Evolutionary conservation across 1,140 invertebrate species (phyloP).

Genomic region (Pseudachorutes palmiensis): DNA sequence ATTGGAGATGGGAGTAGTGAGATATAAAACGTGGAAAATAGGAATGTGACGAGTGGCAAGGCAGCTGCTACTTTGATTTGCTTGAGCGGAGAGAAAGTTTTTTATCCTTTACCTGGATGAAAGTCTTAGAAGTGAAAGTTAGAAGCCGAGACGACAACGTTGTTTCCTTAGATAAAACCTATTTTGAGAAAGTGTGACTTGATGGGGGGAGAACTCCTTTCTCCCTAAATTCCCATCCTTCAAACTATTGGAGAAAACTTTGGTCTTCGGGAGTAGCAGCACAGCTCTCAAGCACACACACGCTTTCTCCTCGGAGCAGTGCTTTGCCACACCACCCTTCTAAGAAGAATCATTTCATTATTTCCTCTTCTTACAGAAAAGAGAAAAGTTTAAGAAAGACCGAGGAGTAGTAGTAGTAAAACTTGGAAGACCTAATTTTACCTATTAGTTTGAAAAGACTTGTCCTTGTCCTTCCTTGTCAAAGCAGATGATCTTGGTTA

Average conservation of each 20-base stretch:
- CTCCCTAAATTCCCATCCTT: background rate
- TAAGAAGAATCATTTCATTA: too few relatives aligned
- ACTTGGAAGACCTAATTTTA: too few relatives aligned
- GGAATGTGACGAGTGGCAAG: background rate
- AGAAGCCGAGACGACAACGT: background rate
- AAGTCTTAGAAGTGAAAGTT: slow-evolving; percentile 8
- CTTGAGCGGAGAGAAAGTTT: background rate
- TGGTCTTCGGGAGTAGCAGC: too few relatives aligned
- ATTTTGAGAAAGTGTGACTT: slow-evolving; percentile 8
- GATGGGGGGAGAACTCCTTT: background rate
- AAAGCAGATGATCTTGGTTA: too few relatives aligned
- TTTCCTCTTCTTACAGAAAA: too few relatives aligned
- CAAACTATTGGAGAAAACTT: background rate
- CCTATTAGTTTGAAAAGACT: too few relatives aligned
- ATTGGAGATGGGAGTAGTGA: background rate
- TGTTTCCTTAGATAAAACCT: slow-evolving; percentile 9
- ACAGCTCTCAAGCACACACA: too few relatives aligned
- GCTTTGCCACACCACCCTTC: too few relatives aligned
- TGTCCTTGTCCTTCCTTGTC: too few relatives aligned
- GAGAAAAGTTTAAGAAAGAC: too few relatives aligned
- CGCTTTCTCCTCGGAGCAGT: too few relatives aligned
- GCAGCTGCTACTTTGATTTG: slow-evolving; percentile 1
- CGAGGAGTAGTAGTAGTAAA: too few relatives aligned
- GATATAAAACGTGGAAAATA: background rate
- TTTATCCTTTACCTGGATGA: background rate